phyloP scores from a whole-genome alignment of 2,888 invertebrate genomes.

The Baccha elongata region DNA sequence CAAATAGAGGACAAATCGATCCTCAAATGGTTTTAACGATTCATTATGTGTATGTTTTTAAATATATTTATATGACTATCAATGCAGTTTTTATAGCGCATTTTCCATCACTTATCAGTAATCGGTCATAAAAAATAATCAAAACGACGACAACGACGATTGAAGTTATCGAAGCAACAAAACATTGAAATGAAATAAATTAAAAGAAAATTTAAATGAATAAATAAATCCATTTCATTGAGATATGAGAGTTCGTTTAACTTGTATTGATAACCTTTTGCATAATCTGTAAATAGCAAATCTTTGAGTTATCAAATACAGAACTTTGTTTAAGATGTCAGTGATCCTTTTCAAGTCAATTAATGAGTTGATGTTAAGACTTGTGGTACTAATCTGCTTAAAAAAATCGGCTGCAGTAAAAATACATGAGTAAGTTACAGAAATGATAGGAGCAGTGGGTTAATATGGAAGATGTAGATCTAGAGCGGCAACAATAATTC shows the following conservation, averaged over 20 bases:
- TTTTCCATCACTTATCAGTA: slow-evolving; percentile 52
- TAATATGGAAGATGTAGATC: too few relatives aligned
- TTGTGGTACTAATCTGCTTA: too few relatives aligned
- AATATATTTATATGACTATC: slow-evolving; percentile 22
- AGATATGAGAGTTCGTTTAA: slow-evolving; percentile 16
- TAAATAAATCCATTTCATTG: slow-evolving; percentile 46
- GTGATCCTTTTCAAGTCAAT: too few relatives aligned
- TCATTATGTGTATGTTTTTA: slow-evolving; percentile 2
- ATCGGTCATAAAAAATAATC: slow-evolving; percentile 38
- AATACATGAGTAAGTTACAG: too few relatives aligned
- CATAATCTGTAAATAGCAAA: slow-evolving; percentile 17
- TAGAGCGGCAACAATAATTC: too few relatives aligned
- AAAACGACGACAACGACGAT: neutral
- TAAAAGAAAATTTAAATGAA: slow-evolving; percentile 39
- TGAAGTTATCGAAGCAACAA: neutral
- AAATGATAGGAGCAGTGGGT: too few relatives aligned
- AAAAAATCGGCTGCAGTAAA: too few relatives aligned
- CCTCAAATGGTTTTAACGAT: slow-evolving; percentile 41
- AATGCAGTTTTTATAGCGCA: slow-evolving; percentile 53
- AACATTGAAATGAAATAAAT: slow-evolving; percentile 58
- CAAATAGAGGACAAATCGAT: slow-evolving; percentile 72
- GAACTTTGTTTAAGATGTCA: too few relatives aligned
- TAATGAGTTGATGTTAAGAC: too few relatives aligned
- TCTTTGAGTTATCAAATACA: too few relatives aligned
- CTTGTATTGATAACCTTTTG: slow-evolving; percentile 32